phyloP scores from a whole-genome alignment of 2,113 vertebrate genomes.

The Neolamprologus sp. region DNA sequence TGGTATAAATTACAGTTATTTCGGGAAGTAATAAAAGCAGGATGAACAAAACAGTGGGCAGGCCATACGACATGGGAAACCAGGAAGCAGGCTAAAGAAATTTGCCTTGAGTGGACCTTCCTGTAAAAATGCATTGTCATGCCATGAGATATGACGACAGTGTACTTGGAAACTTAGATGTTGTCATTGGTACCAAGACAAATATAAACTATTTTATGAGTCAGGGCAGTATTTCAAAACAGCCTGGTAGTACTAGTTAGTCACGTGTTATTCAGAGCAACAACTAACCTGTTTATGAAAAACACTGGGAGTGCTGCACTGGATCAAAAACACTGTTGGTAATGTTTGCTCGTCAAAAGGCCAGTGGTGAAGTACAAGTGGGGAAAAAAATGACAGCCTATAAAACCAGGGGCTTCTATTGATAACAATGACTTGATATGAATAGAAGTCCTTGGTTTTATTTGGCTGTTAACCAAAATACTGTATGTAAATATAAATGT shows the following conservation, averaged over 20 bases:
- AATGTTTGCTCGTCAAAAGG: neutral
- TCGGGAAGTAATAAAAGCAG: neutral
- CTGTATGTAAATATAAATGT: neutral
- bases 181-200: neutral
- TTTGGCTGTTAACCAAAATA: neutral
- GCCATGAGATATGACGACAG: neutral
- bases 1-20: neutral
- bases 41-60: neutral
- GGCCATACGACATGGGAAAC: neutral
- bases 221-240: neutral
- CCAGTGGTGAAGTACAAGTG: neutral
- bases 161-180: neutral
- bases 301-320: neutral
- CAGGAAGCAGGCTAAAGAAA: neutral
- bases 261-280: neutral
- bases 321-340: neutral
- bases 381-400: neutral
- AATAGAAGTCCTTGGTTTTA: neutral
- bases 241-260: neutral
- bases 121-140: neutral
- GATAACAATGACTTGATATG: neutral
- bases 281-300: neutral
- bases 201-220: neutral
- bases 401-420: neutral
- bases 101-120: neutral